Conservation (phyloP, 2,113 vertebrate genomes). For the Neotoma lepida region DNA sequence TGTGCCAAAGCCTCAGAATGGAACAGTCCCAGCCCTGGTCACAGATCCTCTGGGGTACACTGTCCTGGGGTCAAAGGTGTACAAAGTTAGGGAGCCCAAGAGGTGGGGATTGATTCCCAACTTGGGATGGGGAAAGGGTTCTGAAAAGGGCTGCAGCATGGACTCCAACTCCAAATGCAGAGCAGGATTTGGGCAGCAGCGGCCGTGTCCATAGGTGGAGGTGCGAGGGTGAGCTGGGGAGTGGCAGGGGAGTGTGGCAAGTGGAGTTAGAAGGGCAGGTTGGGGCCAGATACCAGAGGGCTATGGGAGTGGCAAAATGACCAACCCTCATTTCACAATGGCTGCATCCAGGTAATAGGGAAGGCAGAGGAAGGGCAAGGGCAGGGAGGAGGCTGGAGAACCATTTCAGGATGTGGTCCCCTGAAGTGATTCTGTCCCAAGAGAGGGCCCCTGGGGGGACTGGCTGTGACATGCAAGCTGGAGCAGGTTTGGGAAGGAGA, state of each 20-base stretch:
- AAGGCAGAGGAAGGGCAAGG: neutral
- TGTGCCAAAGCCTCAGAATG: neutral
- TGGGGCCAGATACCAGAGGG: neutral
- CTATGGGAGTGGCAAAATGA: neutral
- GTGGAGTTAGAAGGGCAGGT: too few species aligned
- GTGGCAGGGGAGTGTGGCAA: neutral
- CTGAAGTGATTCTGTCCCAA: too few species aligned
- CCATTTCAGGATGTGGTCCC: neutral
- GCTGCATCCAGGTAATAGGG: rapidly evolving
- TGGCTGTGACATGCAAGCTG: neutral
- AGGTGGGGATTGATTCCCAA: too few species aligned
- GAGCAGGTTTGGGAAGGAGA: neutral
- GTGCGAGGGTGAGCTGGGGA: neutral
- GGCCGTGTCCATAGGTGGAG: neutral
- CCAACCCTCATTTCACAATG: neutral
- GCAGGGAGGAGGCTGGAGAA: too few species aligned
- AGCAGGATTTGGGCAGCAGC: neutral
- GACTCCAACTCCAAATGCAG: neutral
- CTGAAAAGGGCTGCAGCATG: neutral
- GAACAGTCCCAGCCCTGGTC: neutral
- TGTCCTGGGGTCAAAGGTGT: neutral
- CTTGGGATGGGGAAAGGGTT: neutral
- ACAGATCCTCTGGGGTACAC: neutral
- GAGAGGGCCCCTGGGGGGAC: neutral
- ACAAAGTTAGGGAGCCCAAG: neutral